Conservation (phyloP, 2,888 invertebrate genomes). For the Sinhomidia bicolor region DNA sequence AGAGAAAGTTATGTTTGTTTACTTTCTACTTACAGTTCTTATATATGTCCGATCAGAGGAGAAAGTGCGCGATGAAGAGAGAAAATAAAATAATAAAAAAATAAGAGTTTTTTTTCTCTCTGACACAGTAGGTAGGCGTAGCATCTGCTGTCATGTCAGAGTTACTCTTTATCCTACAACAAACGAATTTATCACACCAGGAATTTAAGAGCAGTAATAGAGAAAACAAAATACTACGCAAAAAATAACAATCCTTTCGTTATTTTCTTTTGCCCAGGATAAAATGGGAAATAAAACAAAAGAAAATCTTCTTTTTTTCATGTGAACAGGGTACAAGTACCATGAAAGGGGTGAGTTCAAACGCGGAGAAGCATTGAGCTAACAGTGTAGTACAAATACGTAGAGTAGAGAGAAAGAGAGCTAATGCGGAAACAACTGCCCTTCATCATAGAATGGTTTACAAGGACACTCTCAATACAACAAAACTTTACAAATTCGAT, state of each 20-base stretch:
- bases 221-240: not conserved
- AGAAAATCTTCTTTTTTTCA: not conserved
- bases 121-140: not conserved
- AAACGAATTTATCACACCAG: not conserved
- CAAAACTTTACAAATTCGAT: not conserved
- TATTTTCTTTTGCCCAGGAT: not conserved
- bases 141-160: conserved; percentile 39
- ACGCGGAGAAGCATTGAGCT: not conserved
- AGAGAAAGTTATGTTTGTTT: not conserved
- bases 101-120: not conserved
- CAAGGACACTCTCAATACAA: not conserved
- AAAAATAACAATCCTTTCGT: not conserved
- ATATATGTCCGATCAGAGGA: not conserved
- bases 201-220: not conserved
- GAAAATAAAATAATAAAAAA: not conserved
- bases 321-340: not conserved
- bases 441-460: not conserved
- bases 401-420: not conserved
- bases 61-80: not conserved
- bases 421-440: conserved; percentile 29
- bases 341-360: not conserved
- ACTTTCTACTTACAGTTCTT: not conserved
- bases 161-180: not conserved
- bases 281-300: not conserved
- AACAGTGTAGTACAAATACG: no score